Conservation (phyloP, 2,113 vertebrate species). For the Herpetotheres cachinnans region DNA sequence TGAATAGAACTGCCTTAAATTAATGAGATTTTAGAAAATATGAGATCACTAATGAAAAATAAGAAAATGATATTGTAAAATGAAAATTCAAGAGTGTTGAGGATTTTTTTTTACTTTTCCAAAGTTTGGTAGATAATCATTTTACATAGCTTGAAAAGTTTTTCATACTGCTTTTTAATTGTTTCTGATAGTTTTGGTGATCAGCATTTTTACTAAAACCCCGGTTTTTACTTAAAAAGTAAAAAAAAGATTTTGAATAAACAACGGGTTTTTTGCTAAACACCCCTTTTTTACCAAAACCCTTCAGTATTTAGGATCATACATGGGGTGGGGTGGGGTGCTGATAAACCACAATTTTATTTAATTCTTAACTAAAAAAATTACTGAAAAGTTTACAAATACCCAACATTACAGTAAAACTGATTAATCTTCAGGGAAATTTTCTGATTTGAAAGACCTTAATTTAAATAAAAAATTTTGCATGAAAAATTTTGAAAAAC, state of each 20-base stretch:
- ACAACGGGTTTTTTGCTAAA: neutral
- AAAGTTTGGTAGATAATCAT: neutral
- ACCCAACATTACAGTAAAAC: neutral
- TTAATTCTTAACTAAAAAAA: neutral
- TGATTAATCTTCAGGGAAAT: neutral
- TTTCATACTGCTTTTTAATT: neutral
- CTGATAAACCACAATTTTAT: neutral
- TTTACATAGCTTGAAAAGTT: neutral
- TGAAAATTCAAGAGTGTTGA: neutral
- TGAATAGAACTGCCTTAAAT: neutral
- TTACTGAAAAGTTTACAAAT: neutral
- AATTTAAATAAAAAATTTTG: neutral
- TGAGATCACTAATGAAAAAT: neutral
- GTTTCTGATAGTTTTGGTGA: neutral
- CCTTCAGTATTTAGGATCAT: neutral
- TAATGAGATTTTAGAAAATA: neutral
- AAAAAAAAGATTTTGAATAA: neutral
- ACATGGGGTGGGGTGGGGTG: rapidly evolving
- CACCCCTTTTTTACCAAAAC: neutral
- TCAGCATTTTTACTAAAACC: neutral
- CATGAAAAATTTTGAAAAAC: neutral
- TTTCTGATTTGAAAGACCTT: neutral
- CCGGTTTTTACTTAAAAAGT: neutral
- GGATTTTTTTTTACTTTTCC: neutral
- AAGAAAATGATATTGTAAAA: neutral